Percentiles rank a stretch among this genome's conserved stretches.
Conservation (phyloP, 2,888 invertebrate species). For the Cephus nigrinus region DNA sequence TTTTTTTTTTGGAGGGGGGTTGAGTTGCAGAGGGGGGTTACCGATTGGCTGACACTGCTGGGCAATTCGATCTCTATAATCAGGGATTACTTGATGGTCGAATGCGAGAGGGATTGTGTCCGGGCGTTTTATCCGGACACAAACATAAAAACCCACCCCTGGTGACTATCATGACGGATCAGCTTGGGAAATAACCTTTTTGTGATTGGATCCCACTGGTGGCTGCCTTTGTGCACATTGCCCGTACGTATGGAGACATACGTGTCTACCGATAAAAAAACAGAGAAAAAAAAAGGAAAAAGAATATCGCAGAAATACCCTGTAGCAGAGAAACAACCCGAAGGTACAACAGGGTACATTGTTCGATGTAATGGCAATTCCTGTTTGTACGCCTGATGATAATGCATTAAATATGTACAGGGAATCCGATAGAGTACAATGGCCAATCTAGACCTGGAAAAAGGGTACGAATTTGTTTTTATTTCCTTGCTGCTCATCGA, state of each 20-base stretch:
- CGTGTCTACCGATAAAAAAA: not conserved
- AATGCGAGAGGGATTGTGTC: conserved; percentile 14
- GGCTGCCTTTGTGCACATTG: conserved; percentile 16
- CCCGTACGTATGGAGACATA: not conserved
- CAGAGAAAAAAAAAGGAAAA: not conserved
- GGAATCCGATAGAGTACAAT: not conserved
- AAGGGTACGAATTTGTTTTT: not conserved
- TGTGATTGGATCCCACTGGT: conserved; percentile 23
- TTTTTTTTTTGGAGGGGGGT: not conserved
- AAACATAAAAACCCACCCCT: conserved; percentile 44
- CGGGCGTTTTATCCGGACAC: conserved; percentile 22
- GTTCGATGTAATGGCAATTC: not conserved
- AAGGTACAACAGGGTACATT: not conserved
- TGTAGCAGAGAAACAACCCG: not conserved
- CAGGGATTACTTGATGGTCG: conserved; percentile 49
- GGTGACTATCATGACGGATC: conserved; percentile 10
- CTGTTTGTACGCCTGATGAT: not conserved
- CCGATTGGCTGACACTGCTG: conserved; percentile 11
- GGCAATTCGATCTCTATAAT: conserved; percentile 61
- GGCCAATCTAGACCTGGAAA: not conserved
- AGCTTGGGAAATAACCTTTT: conserved; percentile 15
- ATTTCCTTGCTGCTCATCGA: not conserved
- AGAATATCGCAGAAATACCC: not conserved
- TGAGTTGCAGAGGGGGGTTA: not conserved
- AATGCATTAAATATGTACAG: not conserved